Evolutionary conservation across 2,888 invertebrate species (phyloP), one percentile per base, ranked within the genome.

Genomic region (Pseudococcus viburni): DNA sequence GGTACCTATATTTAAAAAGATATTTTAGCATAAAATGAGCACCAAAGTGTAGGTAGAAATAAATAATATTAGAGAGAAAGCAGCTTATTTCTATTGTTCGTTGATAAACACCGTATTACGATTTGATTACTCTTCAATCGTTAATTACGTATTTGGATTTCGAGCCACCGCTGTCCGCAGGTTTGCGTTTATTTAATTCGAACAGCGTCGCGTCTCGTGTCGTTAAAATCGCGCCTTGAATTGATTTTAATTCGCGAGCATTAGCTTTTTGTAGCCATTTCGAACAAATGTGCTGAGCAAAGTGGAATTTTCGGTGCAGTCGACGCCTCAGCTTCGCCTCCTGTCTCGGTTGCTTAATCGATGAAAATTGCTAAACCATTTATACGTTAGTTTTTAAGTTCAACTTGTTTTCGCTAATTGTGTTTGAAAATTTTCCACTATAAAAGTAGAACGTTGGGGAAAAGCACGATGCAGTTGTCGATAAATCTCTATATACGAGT

Each of bases 351-450:
- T 55, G 6, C n/a, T 55, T 55, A 55, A 55, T 55, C 55, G 55
- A 55, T 55, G 55, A 6, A 55, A 55, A 55, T 55, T 55, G 55
- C n/a, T 55, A 55, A 55, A 55, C n/a, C 55, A 55, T 55, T 55
- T n/a, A n/a, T n/a, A n/a, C 55, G 12, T 51, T 51, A 51, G 48
- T 51, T 17, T n/a, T 55, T 55, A 55, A 55, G 55, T 55, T n/a
- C 1, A 55, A 55, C 55, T 55, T 55, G 55, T n/a, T n/a, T 55
- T 55, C 55, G n/a, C 15, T 55, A 55, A 55, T 55, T 55, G 55
- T 6, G 55, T 55, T 55, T 55, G 55, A 55, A 55, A 55, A 55
- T 55, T 55, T 55, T 55, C 55, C n/a, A n/a, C n/a, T 55, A 42
- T 42, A n/a, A n/a, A 55, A 55, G n/a, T 55, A n/a, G 26, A 33